Evolutionary conservation across 2,113 vertebrate genomes (phyloP).

Genomic region (Gorilla gorilla): DNA sequence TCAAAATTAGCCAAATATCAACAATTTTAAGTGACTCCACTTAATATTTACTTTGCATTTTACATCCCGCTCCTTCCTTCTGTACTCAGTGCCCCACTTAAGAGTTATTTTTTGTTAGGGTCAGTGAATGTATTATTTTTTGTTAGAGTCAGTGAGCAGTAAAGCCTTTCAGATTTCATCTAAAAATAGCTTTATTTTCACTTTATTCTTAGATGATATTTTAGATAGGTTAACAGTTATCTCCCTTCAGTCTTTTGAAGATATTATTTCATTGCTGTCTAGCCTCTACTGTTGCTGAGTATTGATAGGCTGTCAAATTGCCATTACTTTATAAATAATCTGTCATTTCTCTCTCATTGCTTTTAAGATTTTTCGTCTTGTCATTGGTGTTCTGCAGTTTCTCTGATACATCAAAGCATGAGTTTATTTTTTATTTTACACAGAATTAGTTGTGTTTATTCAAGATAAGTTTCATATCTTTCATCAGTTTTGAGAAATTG

Average conservation of each 20-base stretch:
- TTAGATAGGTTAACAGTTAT: background rate
- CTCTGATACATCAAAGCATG: background rate
- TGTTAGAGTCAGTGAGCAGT: background rate
- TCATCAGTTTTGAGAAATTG: background rate
- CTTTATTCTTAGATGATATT: background rate
- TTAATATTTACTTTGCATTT: background rate
- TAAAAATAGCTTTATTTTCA: background rate
- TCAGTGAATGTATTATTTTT: background rate
- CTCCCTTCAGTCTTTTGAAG: background rate
- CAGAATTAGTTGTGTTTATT: background rate
- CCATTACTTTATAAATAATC: background rate
- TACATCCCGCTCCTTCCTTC: background rate
- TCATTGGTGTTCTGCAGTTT: background rate
- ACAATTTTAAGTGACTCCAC: background rate
- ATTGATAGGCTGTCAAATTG: background rate
- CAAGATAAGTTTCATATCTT: background rate
- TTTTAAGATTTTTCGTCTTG: background rate
- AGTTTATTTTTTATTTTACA: background rate
- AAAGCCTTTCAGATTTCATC: background rate
- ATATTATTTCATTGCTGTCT: background rate
- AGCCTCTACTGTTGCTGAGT: background rate
- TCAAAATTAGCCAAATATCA: background rate
- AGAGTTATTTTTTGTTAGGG: background rate
- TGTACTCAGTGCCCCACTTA: background rate
- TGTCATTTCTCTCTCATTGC: background rate